Percentiles rank a stretch among this genome's conserved stretches.
Conservation (phyloP, 53 echinoderm and acorn worm species). For the Zoroaster sp. region DNA sequence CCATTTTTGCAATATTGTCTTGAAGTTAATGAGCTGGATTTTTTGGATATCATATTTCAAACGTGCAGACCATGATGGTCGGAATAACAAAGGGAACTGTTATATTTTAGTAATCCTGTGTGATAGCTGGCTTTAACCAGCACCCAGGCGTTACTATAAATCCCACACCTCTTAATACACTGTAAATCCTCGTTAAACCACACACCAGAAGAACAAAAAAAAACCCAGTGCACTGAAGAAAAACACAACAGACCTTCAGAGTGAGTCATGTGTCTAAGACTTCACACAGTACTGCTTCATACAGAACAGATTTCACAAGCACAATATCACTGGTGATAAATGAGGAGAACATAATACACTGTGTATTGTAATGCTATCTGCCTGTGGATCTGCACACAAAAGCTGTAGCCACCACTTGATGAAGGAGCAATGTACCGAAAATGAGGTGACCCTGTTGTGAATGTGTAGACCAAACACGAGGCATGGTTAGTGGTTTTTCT, state of each 20-base stretch:
- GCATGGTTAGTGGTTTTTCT: neutral
- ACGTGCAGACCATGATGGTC: too few relatives aligned
- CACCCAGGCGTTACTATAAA: neutral
- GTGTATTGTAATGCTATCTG: neutral
- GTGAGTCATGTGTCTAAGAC: slow-evolving; percentile 25
- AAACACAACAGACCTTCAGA: neutral
- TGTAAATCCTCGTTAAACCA: neutral
- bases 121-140: neutral
- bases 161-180: neutral
- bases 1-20: too few relatives aligned
- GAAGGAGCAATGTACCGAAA: neutral
- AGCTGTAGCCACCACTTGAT: neutral
- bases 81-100: neutral
- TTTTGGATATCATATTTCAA: too few relatives aligned
- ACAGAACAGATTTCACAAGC: neutral
- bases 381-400: neutral
- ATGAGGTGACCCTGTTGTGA: neutral
- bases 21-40: too few relatives aligned
- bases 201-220: neutral
- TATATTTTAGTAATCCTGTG: neutral
- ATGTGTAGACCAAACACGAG: neutral
- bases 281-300: neutral
- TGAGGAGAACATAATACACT: neutral
- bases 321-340: neutral
- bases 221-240: neutral